Evolutionary conservation across 2,888 invertebrate species (phyloP), one percentile per base, ranked within the genome.

Genomic region (Sminthurinus aureus): DNA sequence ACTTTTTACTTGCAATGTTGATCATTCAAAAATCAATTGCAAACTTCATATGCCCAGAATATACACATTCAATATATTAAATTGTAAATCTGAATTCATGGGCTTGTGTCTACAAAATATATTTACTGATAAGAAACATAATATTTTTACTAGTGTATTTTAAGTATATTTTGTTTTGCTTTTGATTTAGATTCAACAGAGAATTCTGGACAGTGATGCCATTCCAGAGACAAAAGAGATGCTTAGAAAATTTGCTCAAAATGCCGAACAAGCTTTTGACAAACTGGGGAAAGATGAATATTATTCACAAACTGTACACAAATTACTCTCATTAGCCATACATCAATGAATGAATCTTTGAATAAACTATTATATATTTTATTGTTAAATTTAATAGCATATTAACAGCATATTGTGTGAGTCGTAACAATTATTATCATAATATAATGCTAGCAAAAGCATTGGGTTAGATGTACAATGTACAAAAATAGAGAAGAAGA

Each of bases 201-300:
- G 73, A 50, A 82, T 84, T 38, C 4, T 0, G 11, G 12, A 78
- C 1, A 84, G 79, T 38, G 75, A 66, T 15, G 84, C 84, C 24
- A 82, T 84, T 12, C 51, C 38, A 24, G 50, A 78, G 18, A n/a
- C 84, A 8, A 82, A 26, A 20, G 51, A 84, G 51, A 51, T 78
- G 22, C 15, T 84, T 13, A 74, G 20, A 64, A 58, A 73, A 6
- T 84, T 81, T 78, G 73, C 66, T 13, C 8, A 13, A 11, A 22
- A 58, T 13, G 71, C 82, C 0, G 12, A n/a, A 0, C 0, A 84
- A 73, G 15, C 82, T 22, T 81, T 82, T 22, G 18, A 13, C 0
- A 76, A 64, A 12, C 20, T 84, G 2, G 82, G 81, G 9, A 24
- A 69, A 50, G 84, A 84, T 64, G 24, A 75, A 4, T 82, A 69